Base-by-base conservation (phyloP, 2,797 vertebrate species). In the Galagoides demidoff region DNA sequence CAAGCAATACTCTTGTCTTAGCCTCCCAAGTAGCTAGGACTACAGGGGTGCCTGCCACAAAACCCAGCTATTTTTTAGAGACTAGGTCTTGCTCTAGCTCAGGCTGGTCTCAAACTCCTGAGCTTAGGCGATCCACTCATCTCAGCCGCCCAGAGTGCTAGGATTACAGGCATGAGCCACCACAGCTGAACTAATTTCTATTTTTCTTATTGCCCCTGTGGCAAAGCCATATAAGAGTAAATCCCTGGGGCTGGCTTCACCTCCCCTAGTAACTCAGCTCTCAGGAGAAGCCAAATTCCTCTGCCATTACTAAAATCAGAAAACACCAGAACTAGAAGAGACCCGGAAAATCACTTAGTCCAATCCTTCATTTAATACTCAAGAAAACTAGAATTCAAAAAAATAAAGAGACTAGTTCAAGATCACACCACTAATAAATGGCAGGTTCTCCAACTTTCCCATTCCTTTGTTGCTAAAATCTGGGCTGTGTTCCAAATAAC, bases 361-460 rank as follows among this genome's bases (percentile, higher is more conserved):
- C 81, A 78, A 20, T 11, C 29, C 29, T 82, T 77, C 70, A 77
- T 34, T 68, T 81, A 94, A 92, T n/a, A 81, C 27, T 29, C 0
- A 4, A 87, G 43, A 66, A 92, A 92, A 84, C 14, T n/a, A 12
- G 39, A 76, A 90, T 49, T 91, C 92, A 52, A 81, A 86, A 31
- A 94, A 37, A 25, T 68, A 4, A 97, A 27, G 31, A 22, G 31
- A 77, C 14, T 71, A 74, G 27, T 77, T 82, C 16, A 43, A 37
- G 39, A 14, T 83, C 39, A 84, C 1, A 2, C n/a, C 0, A 4
- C 68, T 79, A 90, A n/a, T 23, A 43, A 87, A 49, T 19, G 13
- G n/a, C 37, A 20, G 55, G 31, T 45, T 88, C 64, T 73, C 84
- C 0, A 9, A 63, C 27, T 7, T 57, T 43, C 55, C 84, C 57